These are phyloP conservation scores for Fundulus diaphanus DNA, from an alignment of 2,797 vertebrate genomes.

Conservation along the genomic window DNA sequence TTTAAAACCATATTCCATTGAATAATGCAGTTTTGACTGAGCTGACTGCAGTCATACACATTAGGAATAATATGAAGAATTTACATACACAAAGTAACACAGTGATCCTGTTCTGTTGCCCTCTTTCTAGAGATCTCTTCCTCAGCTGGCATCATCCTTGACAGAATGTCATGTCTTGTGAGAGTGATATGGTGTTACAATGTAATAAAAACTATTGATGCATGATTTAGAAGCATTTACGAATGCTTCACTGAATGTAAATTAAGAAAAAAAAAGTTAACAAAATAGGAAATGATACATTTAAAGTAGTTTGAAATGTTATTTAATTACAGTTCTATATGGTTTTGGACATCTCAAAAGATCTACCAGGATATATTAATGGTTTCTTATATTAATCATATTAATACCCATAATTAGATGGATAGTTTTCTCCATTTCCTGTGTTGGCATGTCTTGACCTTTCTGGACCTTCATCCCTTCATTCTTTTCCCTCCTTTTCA, in stretches of 20 bases:
- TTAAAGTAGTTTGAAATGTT: neutral
- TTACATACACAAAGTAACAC: too few species aligned
- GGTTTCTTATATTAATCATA: neutral
- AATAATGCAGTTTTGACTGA: too few species aligned
- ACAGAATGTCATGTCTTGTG: too few species aligned
- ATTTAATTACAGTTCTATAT: neutral
- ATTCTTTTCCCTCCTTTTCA: neutral
- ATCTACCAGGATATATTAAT: neutral
- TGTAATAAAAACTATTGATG: neutral
- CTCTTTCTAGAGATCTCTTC: too few species aligned
- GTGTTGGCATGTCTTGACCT: constrained; percentile 57
- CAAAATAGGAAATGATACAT: neutral
- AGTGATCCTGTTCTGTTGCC: too few species aligned
- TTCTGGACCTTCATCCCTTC: constrained; percentile 40
- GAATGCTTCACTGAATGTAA: neutral
- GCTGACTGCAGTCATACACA: too few species aligned
- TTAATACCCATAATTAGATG: neutral
- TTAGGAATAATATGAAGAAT: too few species aligned
- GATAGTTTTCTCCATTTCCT: constrained; percentile 60
- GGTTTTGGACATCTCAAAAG: neutral
- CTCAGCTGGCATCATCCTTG: too few species aligned
- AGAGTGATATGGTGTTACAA: neutral
- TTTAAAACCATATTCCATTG: too few species aligned
- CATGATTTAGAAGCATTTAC: neutral
- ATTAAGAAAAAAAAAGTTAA: neutral